Evolutionary conservation across 2,888 invertebrate genomes (phyloP).

Genomic region (Eledona agricola): DNA sequence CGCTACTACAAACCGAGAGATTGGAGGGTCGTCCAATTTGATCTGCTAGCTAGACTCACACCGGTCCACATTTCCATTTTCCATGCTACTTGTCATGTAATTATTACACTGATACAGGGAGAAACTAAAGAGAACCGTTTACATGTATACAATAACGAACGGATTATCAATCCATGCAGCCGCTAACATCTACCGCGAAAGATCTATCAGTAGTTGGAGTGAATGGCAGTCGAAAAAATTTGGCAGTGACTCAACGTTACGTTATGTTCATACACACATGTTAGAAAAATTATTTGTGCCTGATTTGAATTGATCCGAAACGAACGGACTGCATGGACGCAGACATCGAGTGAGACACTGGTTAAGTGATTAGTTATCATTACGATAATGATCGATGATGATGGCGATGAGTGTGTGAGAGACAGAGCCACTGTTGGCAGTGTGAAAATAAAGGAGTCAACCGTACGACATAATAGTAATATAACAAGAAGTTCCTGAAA

Average conservation of each 20-base stretch:
- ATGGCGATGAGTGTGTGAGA: constrained; percentile 46
- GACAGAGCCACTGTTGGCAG: constrained; percentile 62
- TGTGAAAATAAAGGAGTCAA: constrained; percentile 57
- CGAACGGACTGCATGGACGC: constrained; percentile 50
- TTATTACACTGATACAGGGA: constrained; percentile 22
- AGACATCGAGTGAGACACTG: constrained; percentile 50
- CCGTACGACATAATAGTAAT: constrained; percentile 44
- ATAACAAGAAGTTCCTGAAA: constrained; percentile 56
- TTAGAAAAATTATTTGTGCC: constrained; percentile 44
- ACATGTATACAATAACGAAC: constrained; percentile 46
- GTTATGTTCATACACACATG: no score
- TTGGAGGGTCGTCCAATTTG: constrained; percentile 24
- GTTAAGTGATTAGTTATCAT: constrained; percentile 44
- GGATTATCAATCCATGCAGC: constrained; percentile 56
- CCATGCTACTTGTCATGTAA: constrained; percentile 35
- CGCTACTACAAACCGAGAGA: constrained; percentile 25
- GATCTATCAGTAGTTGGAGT: constrained; percentile 46
- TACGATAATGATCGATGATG: constrained; percentile 48
- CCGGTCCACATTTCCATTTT: constrained; percentile 34
- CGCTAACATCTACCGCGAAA: constrained; percentile 47
- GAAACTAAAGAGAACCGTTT: constrained; percentile 13
- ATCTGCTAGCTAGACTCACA: constrained; percentile 43
- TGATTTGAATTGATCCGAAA: constrained; percentile 38
- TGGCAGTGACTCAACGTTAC: constrained; percentile 57
- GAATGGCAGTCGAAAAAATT: constrained; percentile 61